phyloP scores from a whole-genome alignment of 2,113 vertebrate genomes.

The Hydrolagus affinis region DNA sequence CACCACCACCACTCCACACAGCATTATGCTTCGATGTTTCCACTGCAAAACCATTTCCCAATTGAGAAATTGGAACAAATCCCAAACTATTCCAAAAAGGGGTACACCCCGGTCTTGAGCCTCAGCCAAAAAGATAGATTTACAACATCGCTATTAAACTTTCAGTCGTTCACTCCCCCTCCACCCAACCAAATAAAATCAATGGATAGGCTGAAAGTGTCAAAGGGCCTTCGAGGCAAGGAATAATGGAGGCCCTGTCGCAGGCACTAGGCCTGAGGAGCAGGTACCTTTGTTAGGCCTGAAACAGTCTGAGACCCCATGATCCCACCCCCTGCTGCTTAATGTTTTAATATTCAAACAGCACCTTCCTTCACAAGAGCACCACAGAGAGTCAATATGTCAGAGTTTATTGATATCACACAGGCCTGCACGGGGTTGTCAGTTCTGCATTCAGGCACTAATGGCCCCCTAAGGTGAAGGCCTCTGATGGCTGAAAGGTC shows the following conservation, averaged over 20 bases:
- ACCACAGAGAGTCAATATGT: slow-evolving; percentile 77
- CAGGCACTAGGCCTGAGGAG: slow-evolving; percentile 30
- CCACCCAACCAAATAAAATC: not conserved
- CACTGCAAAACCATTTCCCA: no score
- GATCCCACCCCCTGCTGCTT: slow-evolving; percentile 31
- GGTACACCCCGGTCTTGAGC: not conserved
- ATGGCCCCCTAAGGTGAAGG: slow-evolving; percentile 80
- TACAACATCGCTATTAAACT: slow-evolving; percentile 20
- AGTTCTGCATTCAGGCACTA: slow-evolving; percentile 72
- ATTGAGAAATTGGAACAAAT: no score
- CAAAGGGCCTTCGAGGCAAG: slow-evolving; percentile 18
- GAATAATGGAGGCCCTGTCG: slow-evolving; percentile 24
- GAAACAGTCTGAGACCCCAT: slow-evolving; percentile 26
- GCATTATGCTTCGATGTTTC: no score
- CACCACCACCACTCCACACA: no score
- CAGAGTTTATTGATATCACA: slow-evolving; percentile 80
- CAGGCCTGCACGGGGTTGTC: slow-evolving; percentile 70
- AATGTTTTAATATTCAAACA: slow-evolving; percentile 67
- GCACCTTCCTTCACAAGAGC: slow-evolving; percentile 61
- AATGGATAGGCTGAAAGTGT: slow-evolving; percentile 17
- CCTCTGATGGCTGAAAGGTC: slow-evolving; percentile 60
- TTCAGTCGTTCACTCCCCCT: not conserved
- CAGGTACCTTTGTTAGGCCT: slow-evolving; percentile 31
- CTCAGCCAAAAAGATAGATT: slow-evolving; percentile 16
- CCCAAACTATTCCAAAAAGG: not conserved